phyloP scores from a whole-genome alignment of 2,888 invertebrate genomes.

The Cerastoderma edule region DNA sequence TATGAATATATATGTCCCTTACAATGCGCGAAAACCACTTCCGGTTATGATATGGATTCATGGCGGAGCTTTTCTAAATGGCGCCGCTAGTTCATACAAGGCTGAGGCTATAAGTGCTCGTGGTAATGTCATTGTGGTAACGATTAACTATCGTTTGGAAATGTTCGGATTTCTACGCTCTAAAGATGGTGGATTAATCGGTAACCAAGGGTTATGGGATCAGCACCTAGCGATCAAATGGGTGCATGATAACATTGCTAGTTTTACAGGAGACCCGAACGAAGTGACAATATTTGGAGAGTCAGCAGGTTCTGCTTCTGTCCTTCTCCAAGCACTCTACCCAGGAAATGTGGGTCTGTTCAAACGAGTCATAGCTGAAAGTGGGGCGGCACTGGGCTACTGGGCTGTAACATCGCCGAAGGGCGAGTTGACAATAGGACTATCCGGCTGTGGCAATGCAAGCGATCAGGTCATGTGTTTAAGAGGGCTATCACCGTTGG shows the following conservation, averaged over 20 bases:
- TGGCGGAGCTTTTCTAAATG: constrained; percentile 47
- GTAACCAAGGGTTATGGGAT: constrained; percentile 59
- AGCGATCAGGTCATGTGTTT: not conserved
- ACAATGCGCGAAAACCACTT: constrained; percentile 21
- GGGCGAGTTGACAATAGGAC: constrained; percentile 13
- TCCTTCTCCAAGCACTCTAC: constrained; percentile 47
- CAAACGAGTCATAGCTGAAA: constrained; percentile 32
- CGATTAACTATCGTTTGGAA: constrained; percentile 52
- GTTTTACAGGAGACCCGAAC: constrained; percentile 43
- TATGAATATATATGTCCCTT: constrained; percentile 48
- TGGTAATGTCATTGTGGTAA: constrained; percentile 30
- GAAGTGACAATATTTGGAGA: constrained; percentile 54
- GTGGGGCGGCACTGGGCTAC: constrained; percentile 35
- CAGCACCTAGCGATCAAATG: constrained; percentile 55
- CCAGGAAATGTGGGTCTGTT: constrained; percentile 50
- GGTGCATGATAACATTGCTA: constrained; percentile 49
- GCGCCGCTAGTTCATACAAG: constrained; percentile 11
- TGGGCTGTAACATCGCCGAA: constrained; percentile 20
- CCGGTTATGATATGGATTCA: constrained; percentile 57
- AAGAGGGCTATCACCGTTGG: not conserved
- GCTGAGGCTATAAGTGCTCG: not conserved
- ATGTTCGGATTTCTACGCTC: constrained; percentile 49
- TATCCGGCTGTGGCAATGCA: not conserved
- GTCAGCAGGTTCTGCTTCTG: constrained; percentile 48
- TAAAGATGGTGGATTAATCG: constrained; percentile 25